Evolutionary conservation across 2,113 vertebrate species (phyloP).

Genomic region (Ciconia boyciana): DNA sequence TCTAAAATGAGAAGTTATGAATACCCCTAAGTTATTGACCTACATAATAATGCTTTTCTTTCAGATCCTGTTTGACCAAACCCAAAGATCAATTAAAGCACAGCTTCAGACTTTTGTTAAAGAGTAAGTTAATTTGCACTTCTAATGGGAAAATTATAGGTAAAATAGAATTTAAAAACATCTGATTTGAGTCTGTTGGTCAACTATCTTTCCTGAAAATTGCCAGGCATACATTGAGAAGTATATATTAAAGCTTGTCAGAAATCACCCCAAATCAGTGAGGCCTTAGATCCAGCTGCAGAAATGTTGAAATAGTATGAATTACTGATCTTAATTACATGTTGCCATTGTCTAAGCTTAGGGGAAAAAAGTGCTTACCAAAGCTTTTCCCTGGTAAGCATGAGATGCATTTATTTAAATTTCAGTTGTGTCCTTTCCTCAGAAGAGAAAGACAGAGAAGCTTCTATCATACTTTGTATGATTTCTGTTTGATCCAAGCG

Average conservation of each 20-base stretch:
- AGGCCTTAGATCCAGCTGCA: neutral
- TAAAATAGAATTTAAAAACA: neutral
- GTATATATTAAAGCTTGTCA: neutral
- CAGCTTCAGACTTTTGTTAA: slow-evolving; percentile 95
- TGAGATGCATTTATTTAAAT: neutral
- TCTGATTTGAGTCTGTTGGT: neutral
- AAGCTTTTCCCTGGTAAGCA: neutral
- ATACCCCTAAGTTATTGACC: neutral
- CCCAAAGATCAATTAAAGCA: slow-evolving; percentile 94
- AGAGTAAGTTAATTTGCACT: slow-evolving; percentile 84
- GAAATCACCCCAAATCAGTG: neutral
- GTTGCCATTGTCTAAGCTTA: neutral
- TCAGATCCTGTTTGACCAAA: slow-evolving; percentile 98
- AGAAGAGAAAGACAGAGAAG: neutral
- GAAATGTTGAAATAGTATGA: neutral
- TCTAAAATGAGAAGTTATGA: neutral
- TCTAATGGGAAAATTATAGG: neutral
- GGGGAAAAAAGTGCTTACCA: neutral
- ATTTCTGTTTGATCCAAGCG: neutral
- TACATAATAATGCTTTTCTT: neutral
- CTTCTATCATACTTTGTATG: neutral
- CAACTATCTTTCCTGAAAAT: neutral
- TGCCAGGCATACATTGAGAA: neutral
- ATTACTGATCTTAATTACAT: neutral
- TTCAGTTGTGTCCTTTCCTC: neutral